These are phyloP conservation scores for Priocnemis perturbator DNA, from an alignment of 2,888 invertebrate species.

Conservation along the genomic window DNA sequence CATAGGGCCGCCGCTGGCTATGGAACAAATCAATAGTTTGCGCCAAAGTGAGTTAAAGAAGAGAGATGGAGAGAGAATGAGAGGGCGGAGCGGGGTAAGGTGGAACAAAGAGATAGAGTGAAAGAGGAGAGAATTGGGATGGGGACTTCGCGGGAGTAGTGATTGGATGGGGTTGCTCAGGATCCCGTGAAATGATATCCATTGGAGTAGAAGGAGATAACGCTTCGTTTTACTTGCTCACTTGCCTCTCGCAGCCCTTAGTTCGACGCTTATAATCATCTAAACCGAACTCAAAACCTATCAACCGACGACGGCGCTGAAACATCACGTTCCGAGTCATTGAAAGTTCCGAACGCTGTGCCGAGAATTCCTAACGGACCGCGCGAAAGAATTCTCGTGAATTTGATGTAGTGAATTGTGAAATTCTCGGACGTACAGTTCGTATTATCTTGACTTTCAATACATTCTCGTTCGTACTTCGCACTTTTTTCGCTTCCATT, in stretches of 20 bases:
- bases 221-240: constrained; percentile 52
- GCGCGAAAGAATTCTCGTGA: neutral
- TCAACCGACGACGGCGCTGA: neutral
- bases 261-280: constrained; percentile 48
- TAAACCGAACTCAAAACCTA: constrained; percentile 22
- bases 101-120: constrained; percentile 10
- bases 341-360: neutral
- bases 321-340: neutral
- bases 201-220: constrained; percentile 66
- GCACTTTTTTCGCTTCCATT: too few relatives aligned
- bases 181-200: constrained; percentile 64
- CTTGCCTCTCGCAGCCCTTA: constrained; percentile 43
- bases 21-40: constrained; percentile 70
- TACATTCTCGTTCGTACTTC: too few relatives aligned
- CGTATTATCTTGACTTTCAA: too few relatives aligned
- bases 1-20: constrained; percentile 54
- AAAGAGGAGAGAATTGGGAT: neutral
- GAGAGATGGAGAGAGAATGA: constrained; percentile 28
- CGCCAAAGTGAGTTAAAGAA: constrained; percentile 54
- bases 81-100: constrained; percentile 19
- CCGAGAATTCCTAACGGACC: neutral
- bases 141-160: constrained; percentile 42
- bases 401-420: neutral
- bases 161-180: constrained; percentile 60
- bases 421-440: too few relatives aligned